Base-by-base conservation (phyloP, 2,888 invertebrate species). In the Cephonodes hylas region DNA sequence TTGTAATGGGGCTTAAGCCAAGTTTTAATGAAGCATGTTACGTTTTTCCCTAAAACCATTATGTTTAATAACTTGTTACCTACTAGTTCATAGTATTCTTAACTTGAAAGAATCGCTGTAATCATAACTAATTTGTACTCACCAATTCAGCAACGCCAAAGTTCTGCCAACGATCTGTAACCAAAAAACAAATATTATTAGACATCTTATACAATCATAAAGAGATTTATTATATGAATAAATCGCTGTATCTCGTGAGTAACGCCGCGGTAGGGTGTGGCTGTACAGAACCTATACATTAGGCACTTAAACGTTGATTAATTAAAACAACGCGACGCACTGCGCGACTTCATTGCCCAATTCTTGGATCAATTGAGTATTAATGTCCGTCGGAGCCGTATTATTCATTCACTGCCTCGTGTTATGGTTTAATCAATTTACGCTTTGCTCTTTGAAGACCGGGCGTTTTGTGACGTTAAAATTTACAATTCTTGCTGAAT, bases 271-370 rank as follows among this genome's bases (percentile, higher is more conserved):
- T 5, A 48, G 48, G 48, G 48, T 25, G 48, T 48, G 48, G 48
- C 25, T 8, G 20, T 22, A 27, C 7, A 25, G 25, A 25, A 27
- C 27, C 44, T 44, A 44, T 44, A 44, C 44, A 48, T 48, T 27
- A 48, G 27, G 48, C 48, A 48, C 48, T 48, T 48, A 48, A 48
- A 15, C n/a, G 48, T 6, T 48, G 48, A 48, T 48, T 48, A 48
- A 48, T 48, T 48, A 48, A 25, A 48, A 48, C 45, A 45, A 45
- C 13, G 45, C 15, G 27, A 27, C 48, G 15, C 48, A 1, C n/a
- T n/a, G n/a, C 46, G 25, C n/a, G 46, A n/a, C 46, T 38, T 2
- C 44, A 23, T 6, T 23, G 46, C n/a, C 46, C 13, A 46, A 46
- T 25, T 38, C 38, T 38, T n/a, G n/a, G 13, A 8, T 38, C 10